These are phyloP conservation scores for Agrochola lychnidis DNA, from an alignment of 2,888 invertebrate species.

Conservation along the genomic window DNA sequence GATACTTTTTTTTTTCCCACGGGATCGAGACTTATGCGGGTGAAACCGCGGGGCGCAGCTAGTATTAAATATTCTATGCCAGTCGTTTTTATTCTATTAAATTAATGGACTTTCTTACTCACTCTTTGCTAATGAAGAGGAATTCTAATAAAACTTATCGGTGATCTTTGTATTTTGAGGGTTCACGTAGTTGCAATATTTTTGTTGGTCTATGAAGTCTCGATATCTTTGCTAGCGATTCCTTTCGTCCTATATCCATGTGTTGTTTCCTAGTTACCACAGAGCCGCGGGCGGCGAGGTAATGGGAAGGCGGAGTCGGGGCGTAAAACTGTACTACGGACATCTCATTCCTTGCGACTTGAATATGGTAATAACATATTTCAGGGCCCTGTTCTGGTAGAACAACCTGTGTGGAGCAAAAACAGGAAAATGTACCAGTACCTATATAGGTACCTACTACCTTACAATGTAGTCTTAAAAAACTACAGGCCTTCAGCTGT, in stretches of 20 bases:
- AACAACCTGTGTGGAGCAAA: slow-evolving; percentile 46
- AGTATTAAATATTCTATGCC: too few species aligned
- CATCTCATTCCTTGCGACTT: slow-evolving; percentile 81
- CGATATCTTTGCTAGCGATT: slow-evolving; percentile 44
- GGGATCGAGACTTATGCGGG: too few species aligned
- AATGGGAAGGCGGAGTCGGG: slow-evolving; percentile 85
- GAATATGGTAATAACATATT: slow-evolving; percentile 88
- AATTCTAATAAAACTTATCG: background rate
- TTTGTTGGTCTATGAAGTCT: background rate
- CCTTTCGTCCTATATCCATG: slow-evolving; percentile 45
- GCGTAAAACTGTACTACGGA: slow-evolving; percentile 80
- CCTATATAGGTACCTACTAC: background rate
- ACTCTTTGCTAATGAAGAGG: background rate
- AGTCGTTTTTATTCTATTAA: background rate
- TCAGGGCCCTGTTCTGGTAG: slow-evolving; percentile 57
- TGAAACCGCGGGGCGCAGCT: too few species aligned
- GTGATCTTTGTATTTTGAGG: background rate
- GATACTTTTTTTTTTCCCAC: too few species aligned
- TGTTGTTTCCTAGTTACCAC: slow-evolving; percentile 69
- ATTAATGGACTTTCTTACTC: background rate
- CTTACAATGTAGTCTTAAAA: background rate
- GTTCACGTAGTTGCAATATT: background rate
- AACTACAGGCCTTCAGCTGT: background rate
- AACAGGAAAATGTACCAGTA: slow-evolving; percentile 4
- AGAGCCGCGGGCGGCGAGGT: slow-evolving; percentile 82